Base-by-base conservation (phyloP, 2,888 invertebrate species). In the Ectemnius cavifrons region DNA sequence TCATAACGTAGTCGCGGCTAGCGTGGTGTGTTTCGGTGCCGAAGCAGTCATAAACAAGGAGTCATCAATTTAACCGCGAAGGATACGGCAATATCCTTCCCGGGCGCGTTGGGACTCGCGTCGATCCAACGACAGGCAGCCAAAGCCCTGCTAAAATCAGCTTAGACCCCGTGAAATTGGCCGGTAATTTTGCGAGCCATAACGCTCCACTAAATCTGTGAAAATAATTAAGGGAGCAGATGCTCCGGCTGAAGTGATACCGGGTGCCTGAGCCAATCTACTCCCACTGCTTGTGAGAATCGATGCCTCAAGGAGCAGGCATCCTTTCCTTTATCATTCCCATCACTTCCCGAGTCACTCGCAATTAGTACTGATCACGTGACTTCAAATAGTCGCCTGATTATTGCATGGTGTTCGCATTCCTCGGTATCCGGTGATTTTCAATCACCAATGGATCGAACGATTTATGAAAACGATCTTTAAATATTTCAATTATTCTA, bases 201-300 rank as follows among this genome's bases (percentile, higher is more conserved):
- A 91, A 91, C 90, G 90, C 90, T 90, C 90, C 89, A 90, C 90
- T 91, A 90, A 90, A 91, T 91, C 90, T 87, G 90, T 88, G 37
- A 88, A 90, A 91, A 90, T 90, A 91, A 90, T 90, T 90, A 91
- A 90, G 89, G 90, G 85, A 88, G 89, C 90, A 90, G 90, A 90
- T 90, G 89, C 89, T 89, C 75, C 80, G 74, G 62, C 59, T 52
- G 61, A 52, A 67, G 62, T 66, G 71, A 71, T 74, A 66, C 56
- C 66, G 52, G 68, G 20, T 63, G 37, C 45, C 52, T 16, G 28
- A 65, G 20, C 49, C 18, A 46, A 63, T 68, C 63, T 63, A 56
- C 60, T 69, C 65, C 67, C 45, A 58, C 66, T 37, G 37, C 37
- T 37, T 37, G 37, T 37, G 45, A 23, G 27, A 66, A 13, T 60